phyloP scores from a whole-genome alignment of 2,888 invertebrate species.

The Dryocosmus kuriphilus region DNA sequence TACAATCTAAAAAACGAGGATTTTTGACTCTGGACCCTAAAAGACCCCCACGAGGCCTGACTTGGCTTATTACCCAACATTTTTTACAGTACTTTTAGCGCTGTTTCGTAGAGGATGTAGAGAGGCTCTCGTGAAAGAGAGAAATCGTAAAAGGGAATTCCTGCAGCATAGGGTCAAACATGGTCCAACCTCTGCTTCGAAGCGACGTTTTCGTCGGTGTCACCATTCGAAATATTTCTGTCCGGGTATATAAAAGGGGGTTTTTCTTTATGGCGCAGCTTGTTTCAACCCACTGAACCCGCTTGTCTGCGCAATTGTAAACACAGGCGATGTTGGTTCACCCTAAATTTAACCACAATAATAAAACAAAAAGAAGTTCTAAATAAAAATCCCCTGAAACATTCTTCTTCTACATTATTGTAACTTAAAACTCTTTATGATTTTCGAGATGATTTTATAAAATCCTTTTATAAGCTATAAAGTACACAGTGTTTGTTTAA shows the following conservation, averaged over 20 bases:
- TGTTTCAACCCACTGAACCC: slow-evolving; percentile 20
- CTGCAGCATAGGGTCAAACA: slow-evolving; percentile 26
- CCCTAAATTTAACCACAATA: slow-evolving; percentile 18
- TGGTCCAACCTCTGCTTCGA: slow-evolving; percentile 26
- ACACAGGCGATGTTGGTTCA: not conserved
- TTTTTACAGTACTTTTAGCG: slow-evolving; percentile 19
- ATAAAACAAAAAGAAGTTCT: slow-evolving; percentile 5
- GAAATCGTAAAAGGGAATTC: slow-evolving; percentile 36
- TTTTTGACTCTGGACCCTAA: not conserved
- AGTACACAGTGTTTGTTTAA: not conserved
- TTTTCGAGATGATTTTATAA: not conserved
- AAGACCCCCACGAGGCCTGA: slow-evolving; percentile 16
- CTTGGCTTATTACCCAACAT: slow-evolving; percentile 16
- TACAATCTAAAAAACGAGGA: not conserved
- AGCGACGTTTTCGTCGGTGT: slow-evolving; percentile 22
- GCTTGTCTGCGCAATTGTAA: slow-evolving; percentile 23
- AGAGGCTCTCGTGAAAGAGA: slow-evolving; percentile 20
- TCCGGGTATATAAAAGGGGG: slow-evolving; percentile 17
- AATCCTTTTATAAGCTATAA: not conserved
- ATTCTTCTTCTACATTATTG: not conserved
- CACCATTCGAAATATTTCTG: slow-evolving; percentile 32
- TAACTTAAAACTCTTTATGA: not conserved
- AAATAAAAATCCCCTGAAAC: not conserved
- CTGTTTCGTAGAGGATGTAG: not conserved
- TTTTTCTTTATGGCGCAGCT: slow-evolving; percentile 33